Base-by-base conservation (phyloP, 1,140 invertebrate genomes). In the Triops longicaudatus region DNA sequence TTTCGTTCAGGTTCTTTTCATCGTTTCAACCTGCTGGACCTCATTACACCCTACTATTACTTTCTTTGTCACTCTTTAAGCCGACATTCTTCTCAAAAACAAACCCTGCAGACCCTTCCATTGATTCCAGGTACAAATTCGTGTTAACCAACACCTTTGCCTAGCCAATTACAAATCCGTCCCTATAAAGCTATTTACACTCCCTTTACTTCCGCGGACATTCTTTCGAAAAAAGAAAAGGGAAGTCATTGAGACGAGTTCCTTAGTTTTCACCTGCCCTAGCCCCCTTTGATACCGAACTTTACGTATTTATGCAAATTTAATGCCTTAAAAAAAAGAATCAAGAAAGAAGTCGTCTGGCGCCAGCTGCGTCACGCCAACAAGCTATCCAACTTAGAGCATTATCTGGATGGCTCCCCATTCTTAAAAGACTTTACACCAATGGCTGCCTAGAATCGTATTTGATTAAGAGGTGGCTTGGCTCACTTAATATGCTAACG, bases 331-430 rank as follows among this genome's bases (percentile, higher is more conserved):
- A 63, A 63, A 63, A 63, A 63, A 63, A 22, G 22, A 22, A 22
- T 22, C 50, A 63, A 63, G 50, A 63, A 63, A 10, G 50, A 63
- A 63, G 50, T 17, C 50, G 50, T 14, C 50, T 63, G 50, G 50
- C 50, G 50, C 50, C 50, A 63, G 50, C 50, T 63, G 50, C 50
- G 50, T 63, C 50, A 63, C 50, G 50, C 50, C 50, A 63, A n/a
- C 50, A 22, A 63, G 50, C 50, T 14, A 63, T 63, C 50, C 22
- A 10, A 63, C 50, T 63, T 63, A 5, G n/a, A 63, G 50, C 50
- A 63, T 63, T 63, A 63, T 63, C 31, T 63, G 17, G 14, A 63
- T 63, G 17, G 50, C n/a, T 63, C 31, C 31, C 17, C 50, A 63
- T 63, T 63, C 50, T 63, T 63, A 63, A 63, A 63, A 63, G 17